Percentiles rank a stretch among this genome's conserved stretches.
These are phyloP conservation scores for Sitodiplosis mosellana DNA, from an alignment of 1,140 invertebrate genomes.

Conservation along the genomic window DNA sequence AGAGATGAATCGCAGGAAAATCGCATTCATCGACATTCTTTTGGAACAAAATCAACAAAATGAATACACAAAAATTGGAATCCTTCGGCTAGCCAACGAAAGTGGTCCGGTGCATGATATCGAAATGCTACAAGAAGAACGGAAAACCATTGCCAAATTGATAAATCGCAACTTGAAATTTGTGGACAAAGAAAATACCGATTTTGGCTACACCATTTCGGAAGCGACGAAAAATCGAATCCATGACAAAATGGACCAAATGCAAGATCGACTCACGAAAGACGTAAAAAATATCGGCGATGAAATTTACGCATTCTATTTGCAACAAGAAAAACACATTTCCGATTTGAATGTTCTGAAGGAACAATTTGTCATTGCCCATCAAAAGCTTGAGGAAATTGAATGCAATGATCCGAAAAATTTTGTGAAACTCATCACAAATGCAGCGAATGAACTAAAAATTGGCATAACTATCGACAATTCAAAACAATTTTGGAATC, in stretches of 20 bases:
- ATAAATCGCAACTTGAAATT: neutral
- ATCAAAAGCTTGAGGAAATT: neutral
- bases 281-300: neutral
- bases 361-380: neutral
- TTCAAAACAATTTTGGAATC: neutral
- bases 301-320: neutral
- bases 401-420: neutral
- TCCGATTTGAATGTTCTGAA: neutral
- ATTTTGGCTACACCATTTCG: neutral
- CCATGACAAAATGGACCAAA: neutral
- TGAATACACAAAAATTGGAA: neutral
- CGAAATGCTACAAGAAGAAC: neutral
- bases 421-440: neutral
- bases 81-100: neutral
- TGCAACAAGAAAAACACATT: neutral
- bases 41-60: neutral
- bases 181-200: neutral
- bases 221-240: neutral
- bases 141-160: neutral
- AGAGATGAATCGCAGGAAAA: neutral
- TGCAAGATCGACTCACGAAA: neutral
- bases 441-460: neutral
- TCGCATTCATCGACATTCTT: neutral
- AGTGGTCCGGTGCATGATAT: neutral
- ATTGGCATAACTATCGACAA: neutral